These are phyloP conservation scores for Luperina testacea DNA, from an alignment of 2,888 invertebrate genomes.

Conservation along the genomic window DNA sequence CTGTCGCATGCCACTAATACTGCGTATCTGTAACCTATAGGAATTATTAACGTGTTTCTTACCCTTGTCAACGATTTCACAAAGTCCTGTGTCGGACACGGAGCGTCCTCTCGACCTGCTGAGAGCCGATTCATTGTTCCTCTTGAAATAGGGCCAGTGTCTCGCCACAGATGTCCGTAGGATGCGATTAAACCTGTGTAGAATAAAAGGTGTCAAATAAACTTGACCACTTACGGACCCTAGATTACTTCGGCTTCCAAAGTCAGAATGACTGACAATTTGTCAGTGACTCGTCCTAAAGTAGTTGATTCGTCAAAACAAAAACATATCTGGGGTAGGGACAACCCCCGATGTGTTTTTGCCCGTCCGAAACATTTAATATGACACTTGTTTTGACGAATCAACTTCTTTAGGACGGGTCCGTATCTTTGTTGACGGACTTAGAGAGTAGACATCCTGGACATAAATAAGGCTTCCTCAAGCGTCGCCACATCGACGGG, in stretches of 20 bases:
- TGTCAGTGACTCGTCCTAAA: not conserved
- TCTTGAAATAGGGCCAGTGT: slow-evolving; percentile 82
- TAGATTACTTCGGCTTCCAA: not conserved
- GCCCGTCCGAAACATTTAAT: too few relatives aligned
- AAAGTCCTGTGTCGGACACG: slow-evolving; percentile 83
- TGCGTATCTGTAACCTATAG: too few relatives aligned
- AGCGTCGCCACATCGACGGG: not conserved
- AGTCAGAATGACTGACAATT: not conserved
- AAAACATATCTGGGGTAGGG: too few relatives aligned
- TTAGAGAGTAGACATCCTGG: too few relatives aligned
- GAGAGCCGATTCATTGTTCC: slow-evolving; percentile 70
- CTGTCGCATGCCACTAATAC: not conserved
- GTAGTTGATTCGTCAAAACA: too few relatives aligned
- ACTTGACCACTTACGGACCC: too few relatives aligned
- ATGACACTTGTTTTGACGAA: too few relatives aligned
- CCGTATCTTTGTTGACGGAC: not conserved
- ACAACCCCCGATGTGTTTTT: too few relatives aligned
- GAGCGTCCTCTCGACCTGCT: slow-evolving; percentile 79
- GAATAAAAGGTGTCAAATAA: not conserved
- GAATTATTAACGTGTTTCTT: slow-evolving; percentile 42
- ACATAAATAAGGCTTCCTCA: not conserved
- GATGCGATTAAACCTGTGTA: slow-evolving; percentile 81
- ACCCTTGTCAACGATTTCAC: slow-evolving; percentile 81
- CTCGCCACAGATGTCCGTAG: slow-evolving; percentile 82
- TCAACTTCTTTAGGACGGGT: not conserved